Base-by-base conservation (phyloP, 2,888 invertebrate species). In the Scelioninae gen. 2 region DNA sequence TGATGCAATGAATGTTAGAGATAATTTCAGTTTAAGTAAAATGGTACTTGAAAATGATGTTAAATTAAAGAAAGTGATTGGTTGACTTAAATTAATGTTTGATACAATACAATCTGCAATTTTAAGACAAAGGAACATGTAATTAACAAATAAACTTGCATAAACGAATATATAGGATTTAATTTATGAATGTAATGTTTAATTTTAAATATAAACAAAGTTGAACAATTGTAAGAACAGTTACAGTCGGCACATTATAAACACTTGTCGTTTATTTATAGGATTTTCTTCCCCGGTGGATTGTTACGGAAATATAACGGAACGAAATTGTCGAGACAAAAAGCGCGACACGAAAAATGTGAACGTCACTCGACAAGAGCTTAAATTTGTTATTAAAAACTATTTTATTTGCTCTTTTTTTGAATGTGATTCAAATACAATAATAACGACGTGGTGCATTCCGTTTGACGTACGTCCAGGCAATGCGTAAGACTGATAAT, bases 181-280 rank as follows among this genome's bases (percentile, higher is more conserved):
- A n/a, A n/a, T n/a, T n/a, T n/a, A n/a, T n/a, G n/a, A n/a, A n/a
- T n/a, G n/a, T n/a, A n/a, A n/a, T n/a, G n/a, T n/a, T n/a, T n/a
- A n/a, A n/a, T n/a, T n/a, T 46, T 13, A 31, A 31, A 31, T 16
- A 48, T 13, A 16, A 48, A n/a, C 11, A 2, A 28, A 13, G 28
- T 3, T 25, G 22, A n/a, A 13, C n/a, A n/a, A n/a, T n/a, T 67
- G 57, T 50, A 67, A 48, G 50, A 39, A 48, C n/a, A n/a, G n/a
- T n/a, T n/a, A n/a, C n/a, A n/a, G n/a, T n/a, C n/a, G n/a, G 11
- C 58, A 28, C 58, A 58, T 67, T 13, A 33, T 43, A 25, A 65
- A 39, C 31, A 55, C 37, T 19, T 31, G 11, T 9, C 11, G 31
- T 37, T 46, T 55, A 65, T 45, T 46, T 45, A 39, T 46, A 35